A percentile compares a stretch with the other conserved stretches of the same genome.
Evolutionary conservation across 2,797 vertebrate species (phyloP).

Genomic region (Artibeus lituratus): DNA sequence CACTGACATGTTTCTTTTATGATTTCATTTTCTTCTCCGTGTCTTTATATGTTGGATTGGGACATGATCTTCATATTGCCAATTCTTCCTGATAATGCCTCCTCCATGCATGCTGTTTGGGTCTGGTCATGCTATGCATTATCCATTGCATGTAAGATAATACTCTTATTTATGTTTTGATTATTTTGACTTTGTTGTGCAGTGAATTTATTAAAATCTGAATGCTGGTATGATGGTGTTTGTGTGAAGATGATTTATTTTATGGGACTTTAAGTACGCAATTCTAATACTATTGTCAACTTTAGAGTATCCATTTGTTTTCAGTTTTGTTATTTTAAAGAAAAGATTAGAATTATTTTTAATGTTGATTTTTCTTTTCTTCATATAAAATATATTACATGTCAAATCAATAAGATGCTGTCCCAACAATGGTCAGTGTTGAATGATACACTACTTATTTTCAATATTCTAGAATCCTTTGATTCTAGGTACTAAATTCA

Average conservation of each 20-base stretch:
- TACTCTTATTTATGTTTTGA: conserved; percentile 69
- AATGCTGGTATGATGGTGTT: not conserved
- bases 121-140: conserved; percentile 84
- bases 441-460: not conserved
- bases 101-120: conserved; percentile 85
- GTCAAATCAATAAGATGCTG: not conserved
- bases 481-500: not conserved
- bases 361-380: not conserved
- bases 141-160: conserved; percentile 87
- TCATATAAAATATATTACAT: not conserved
- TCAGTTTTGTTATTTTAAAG: not conserved
- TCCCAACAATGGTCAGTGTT: not conserved
- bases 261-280: not conserved
- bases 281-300: not conserved
- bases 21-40: conserved; percentile 82
- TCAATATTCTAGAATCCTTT: not conserved
- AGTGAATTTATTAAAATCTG: conserved; percentile 26
- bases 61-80: conserved; percentile 82
- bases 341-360: not conserved
- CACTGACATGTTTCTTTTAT: conserved; percentile 69
- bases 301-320: not conserved
- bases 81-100: conserved; percentile 81
- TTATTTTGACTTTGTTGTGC: conserved; percentile 54
- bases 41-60: conserved; percentile 83
- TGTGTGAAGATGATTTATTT: conserved; percentile 10